phyloP scores from a whole-genome alignment of 2,888 invertebrate species.

The Merodon equestris region DNA sequence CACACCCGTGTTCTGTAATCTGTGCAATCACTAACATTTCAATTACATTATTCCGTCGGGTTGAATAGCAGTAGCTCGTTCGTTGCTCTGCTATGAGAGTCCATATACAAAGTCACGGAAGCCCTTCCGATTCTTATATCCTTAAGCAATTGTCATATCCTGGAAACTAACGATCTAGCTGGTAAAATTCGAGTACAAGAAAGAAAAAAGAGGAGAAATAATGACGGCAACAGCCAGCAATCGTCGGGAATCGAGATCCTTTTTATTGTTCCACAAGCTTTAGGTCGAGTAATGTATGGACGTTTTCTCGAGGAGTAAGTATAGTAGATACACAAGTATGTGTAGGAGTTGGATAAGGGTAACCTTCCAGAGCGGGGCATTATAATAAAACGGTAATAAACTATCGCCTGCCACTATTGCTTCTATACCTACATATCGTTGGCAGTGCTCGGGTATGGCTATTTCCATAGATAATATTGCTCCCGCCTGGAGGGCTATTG shows the following conservation, averaged over 20 bases:
- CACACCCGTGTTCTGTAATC: not conserved
- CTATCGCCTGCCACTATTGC: slow-evolving; percentile 14
- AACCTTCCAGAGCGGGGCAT: slow-evolving; percentile 35
- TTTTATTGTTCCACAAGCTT: slow-evolving; percentile 13
- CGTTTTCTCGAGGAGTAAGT: no score
- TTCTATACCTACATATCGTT: no score
- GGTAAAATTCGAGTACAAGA: slow-evolving; percentile 9
- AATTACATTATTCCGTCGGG: slow-evolving; percentile 38
- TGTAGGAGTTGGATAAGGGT: no score
- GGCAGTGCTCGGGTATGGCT: no score
- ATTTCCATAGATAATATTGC: not conserved
- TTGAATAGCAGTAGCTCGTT: slow-evolving; percentile 22
- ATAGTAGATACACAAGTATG: no score
- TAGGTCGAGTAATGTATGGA: slow-evolving; percentile 4
- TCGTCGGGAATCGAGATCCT: not conserved
- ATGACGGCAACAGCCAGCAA: slow-evolving; percentile 1
- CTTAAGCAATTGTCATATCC: slow-evolving; percentile 61
- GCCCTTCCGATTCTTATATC: slow-evolving; percentile 53
- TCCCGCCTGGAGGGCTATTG: not conserved
- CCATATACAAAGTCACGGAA: slow-evolving; percentile 24
- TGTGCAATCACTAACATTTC: slow-evolving; percentile 42
- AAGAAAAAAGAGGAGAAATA: slow-evolving; percentile 1
- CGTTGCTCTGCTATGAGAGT: not conserved
- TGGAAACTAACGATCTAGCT: slow-evolving; percentile 51
- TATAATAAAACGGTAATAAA: slow-evolving; percentile 60